Evolutionary conservation across 2,797 vertebrate genomes (phyloP).

Genomic region (Fundulus diaphanus): DNA sequence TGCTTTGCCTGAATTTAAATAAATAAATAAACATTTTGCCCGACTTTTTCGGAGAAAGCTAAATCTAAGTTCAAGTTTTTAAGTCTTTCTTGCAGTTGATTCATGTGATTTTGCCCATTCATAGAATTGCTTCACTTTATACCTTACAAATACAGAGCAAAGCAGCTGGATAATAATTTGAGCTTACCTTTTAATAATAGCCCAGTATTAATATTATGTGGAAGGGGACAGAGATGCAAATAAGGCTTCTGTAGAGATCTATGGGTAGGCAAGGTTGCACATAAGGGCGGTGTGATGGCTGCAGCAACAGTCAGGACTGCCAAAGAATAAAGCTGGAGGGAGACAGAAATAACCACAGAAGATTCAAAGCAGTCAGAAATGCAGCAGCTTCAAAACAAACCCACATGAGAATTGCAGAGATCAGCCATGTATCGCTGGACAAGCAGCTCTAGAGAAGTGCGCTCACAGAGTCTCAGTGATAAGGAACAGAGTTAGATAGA

Average conservation of each 20-base stretch:
- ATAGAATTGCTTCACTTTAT: background rate
- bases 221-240: constrained; percentile 2
- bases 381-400: background rate
- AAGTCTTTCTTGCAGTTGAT: too few relatives aligned
- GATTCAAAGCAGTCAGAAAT: background rate
- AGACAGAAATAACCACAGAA: constrained; percentile 12
- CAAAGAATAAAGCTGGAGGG: constrained; percentile 1
- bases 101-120: background rate
- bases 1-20: too few relatives aligned
- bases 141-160: background rate
- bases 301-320: background rate
- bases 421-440: background rate
- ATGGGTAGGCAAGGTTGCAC: background rate
- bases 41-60: too few relatives aligned
- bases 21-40: too few relatives aligned
- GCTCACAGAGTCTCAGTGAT: background rate
- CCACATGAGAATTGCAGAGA: background rate
- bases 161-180: background rate
- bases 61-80: too few relatives aligned
- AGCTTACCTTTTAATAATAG: background rate
- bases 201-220: constrained; percentile 9
- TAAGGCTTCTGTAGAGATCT: constrained; percentile 6
- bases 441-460: constrained; percentile 1
- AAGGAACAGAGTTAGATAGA: background rate
- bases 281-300: background rate